Conservation (phyloP, 1,140 invertebrate species). For the Phymastichus coffea region DNA sequence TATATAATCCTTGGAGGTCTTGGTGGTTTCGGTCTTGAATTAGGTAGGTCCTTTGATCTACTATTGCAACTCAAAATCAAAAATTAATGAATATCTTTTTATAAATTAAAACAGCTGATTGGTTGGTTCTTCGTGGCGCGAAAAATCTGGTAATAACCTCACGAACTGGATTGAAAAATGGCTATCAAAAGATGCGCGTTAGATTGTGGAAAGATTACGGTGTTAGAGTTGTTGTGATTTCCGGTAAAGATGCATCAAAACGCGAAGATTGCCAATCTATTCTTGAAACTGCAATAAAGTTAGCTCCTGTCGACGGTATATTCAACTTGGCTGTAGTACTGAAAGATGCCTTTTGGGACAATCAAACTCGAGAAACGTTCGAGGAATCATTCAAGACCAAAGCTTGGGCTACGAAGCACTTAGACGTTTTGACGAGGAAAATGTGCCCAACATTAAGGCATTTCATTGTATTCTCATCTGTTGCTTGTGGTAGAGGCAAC, state of each 20-base stretch:
- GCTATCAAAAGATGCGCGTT: slow-evolving; percentile 62
- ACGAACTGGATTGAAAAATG: slow-evolving; percentile 63
- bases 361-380: slow-evolving; percentile 54
- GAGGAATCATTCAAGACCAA: slow-evolving; percentile 49
- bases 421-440: slow-evolving; percentile 52
- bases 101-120: slow-evolving; percentile 54
- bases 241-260: slow-evolving; percentile 49
- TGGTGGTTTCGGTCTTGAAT: slow-evolving; percentile 75
- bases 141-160: slow-evolving; percentile 67
- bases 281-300: slow-evolving; percentile 54
- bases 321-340: slow-evolving; percentile 74
- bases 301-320: slow-evolving; percentile 67
- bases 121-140: slow-evolving; percentile 69
- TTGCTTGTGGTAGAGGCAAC: slow-evolving; percentile 73
- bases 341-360: slow-evolving; percentile 52
- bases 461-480: slow-evolving; percentile 69
- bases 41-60: slow-evolving; percentile 38
- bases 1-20: slow-evolving; percentile 63
- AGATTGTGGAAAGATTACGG: slow-evolving; percentile 58
- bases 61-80: background rate
- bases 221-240: slow-evolving; percentile 52
- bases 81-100: background rate
- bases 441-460: slow-evolving; percentile 45
- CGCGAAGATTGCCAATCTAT: slow-evolving; percentile 54
- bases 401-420: slow-evolving; percentile 46